Conservation (phyloP, 2,888 invertebrate genomes). For the Allophyes oxyacanthae region DNA sequence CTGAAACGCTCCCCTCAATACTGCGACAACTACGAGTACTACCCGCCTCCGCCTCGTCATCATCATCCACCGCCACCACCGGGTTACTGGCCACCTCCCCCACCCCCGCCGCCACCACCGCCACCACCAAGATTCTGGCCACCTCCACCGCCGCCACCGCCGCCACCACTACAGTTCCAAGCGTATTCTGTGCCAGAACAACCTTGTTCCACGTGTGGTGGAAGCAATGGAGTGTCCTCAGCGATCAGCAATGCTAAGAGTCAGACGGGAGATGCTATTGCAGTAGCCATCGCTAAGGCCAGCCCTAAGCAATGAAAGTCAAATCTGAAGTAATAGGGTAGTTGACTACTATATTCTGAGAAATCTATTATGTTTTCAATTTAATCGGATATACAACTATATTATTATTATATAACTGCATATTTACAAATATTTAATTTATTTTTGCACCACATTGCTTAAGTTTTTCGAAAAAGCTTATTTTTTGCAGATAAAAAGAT, state of each 20-base stretch:
- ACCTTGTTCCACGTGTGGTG: slow-evolving; percentile 43
- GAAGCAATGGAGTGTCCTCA: slow-evolving; percentile 16
- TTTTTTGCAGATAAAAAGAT: too few relatives aligned
- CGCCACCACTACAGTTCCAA: slow-evolving; percentile 31
- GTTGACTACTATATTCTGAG: too few relatives aligned
- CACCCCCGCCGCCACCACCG: slow-evolving; percentile 50
- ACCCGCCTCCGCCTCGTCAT: slow-evolving; percentile 34
- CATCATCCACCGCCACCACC: slow-evolving; percentile 5
- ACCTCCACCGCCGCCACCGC: slow-evolving; percentile 55
- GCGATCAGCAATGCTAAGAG: slow-evolving; percentile 72
- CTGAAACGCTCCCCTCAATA: slow-evolving; percentile 72
- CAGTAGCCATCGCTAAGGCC: slow-evolving; percentile 69
- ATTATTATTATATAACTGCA: too few relatives aligned
- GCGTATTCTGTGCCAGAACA: slow-evolving; percentile 5
- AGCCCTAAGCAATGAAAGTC: slow-evolving; percentile 11
- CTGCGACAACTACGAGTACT: slow-evolving; percentile 56
- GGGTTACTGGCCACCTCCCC: slow-evolving; percentile 51
- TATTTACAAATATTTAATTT: too few relatives aligned
- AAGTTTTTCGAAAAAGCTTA: too few relatives aligned
- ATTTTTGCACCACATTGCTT: too few relatives aligned
- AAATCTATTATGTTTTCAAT: too few relatives aligned
- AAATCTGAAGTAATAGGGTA: too few relatives aligned
- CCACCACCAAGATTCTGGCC: slow-evolving; percentile 53
- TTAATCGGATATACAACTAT: too few relatives aligned
- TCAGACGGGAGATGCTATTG: slow-evolving; percentile 68